Evolutionary conservation across 2,113 vertebrate genomes (phyloP), one percentile per base, ranked within the genome.

Genomic region (Pagrus major): DNA sequence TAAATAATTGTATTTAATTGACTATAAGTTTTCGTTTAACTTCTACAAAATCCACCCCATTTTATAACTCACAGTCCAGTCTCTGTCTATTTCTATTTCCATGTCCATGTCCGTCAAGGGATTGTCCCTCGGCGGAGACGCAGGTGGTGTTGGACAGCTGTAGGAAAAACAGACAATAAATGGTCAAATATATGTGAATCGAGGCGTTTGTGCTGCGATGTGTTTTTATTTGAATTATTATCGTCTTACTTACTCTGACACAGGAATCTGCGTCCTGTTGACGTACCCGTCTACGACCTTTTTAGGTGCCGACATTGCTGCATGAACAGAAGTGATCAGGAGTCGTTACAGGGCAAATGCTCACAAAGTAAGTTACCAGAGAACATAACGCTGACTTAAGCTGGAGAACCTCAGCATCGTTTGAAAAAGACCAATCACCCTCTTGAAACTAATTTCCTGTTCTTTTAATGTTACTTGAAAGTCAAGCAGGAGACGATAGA

Each of bases 231-330:
- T 49, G 20, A 12, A 37, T 23, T 20, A 4, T 64, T 6, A 47
- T 39, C 20, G 1, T 63, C 31, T 49, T 52, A 80, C 88, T 86
- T 82, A 92, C 91, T 15, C 0, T 27, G 86, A 68, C 15, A 82
- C 1, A 5, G 35, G 11, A 29, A 21, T 1, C 5, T 9, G 2
- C 2, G 0, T 54, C 56, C 47, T 86, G 6, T 0, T 0, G 3
- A 86, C 0, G 29, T 90, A 92, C 0, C 68, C 84, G 1, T 10
- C 1, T 1, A 0, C 0, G 1, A 35, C 10, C 1, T 25, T 68
- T 11, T 37, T 63, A 39, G 60, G 27, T 3, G 14, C 2, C 6
- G 25, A 1, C 14, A 4, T 56, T 33, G n/a, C 88, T 91, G 78
- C 3, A 47, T 5, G 39, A 54, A 61, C 0, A 78, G 21, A 73